Base-by-base conservation (phyloP, 1,140 invertebrate genomes). In the Chymomyza costata region DNA sequence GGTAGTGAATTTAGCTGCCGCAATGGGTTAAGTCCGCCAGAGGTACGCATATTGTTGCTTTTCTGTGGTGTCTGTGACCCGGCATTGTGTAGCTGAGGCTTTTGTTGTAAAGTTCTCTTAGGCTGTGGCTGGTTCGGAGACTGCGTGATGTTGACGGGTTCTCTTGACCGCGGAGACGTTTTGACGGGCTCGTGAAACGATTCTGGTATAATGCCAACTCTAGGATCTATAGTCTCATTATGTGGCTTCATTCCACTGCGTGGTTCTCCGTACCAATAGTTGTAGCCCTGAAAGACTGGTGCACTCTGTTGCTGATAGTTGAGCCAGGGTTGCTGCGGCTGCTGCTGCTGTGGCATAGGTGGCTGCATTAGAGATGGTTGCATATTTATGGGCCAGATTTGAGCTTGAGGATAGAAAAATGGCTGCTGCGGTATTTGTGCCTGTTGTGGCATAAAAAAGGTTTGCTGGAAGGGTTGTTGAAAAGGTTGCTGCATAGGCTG, bases 131-230 rank as follows among this genome's bases (percentile, higher is more conserved):
- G 25, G 19, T 19, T 30, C 8, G 19, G 21, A 0, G 21, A n/a
- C n/a, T n/a, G 8, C 15, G 14, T 46, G 2, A 2, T 18, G 13
- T 13, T 18, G 39, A 13, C 2, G 14, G 3, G 6, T 10, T 31
- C 16, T 39, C 51, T 51, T 58, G 41, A 7, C 5, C 14, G 1
- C 16, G 13, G 5, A 10, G 6, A 38, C 30, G 17, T 30, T 17
- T 57, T 17, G 21, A 0, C 6, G 35, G n/a, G 30, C n/a, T 18
- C 31, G 6, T 32, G 21, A n/a, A 44, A 39, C 0, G 18, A 3
- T 15, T 11, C 8, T 13, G 38, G 2, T 6, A 48, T 25, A 2
- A 17, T 56, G 1, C 47, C 38, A 25, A 8, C 21, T 5, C 8
- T 25, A 3, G 8, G 21, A 25, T 25, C 21, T 8, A 25, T 8